These are phyloP conservation scores for Acromyrmex echinatior DNA, from an alignment of 1,140 invertebrate genomes.

Conservation along the genomic window DNA sequence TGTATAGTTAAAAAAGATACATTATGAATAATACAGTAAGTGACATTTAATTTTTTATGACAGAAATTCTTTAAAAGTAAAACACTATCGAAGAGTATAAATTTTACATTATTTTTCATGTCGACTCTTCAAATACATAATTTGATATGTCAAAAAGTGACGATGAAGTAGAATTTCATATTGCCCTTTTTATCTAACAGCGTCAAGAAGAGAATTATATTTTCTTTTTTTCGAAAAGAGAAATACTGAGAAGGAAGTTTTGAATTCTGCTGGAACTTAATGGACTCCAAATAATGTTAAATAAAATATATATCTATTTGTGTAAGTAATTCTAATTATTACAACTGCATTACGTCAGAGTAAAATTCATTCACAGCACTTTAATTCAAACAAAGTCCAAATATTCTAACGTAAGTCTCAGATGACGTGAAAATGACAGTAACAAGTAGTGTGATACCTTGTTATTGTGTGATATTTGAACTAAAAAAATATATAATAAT, in stretches of 20 bases:
- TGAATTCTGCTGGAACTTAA: background rate
- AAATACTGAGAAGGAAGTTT: background rate
- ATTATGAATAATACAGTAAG: background rate
- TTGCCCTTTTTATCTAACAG: background rate
- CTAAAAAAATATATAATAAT: too few species aligned
- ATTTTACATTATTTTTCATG: slow-evolving; percentile 1
- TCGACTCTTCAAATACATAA: background rate
- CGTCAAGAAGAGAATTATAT: background rate
- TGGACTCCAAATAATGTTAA: background rate
- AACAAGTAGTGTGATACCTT: too few species aligned
- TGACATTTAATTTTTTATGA: background rate
- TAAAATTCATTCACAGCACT: background rate
- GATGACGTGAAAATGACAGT: background rate
- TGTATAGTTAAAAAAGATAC: background rate
- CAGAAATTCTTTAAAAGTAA: background rate
- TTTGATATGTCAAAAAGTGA: background rate
- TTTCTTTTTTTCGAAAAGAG: background rate
- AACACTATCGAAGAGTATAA: background rate
- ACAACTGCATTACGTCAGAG: background rate
- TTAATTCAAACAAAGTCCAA: background rate
- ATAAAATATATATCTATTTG: background rate
- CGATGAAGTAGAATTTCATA: background rate
- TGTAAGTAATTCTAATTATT: background rate
- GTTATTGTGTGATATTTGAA: too few species aligned
- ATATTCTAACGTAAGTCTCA: background rate